Percentiles rank a stretch among this genome's conserved stretches.
phyloP scores from a whole-genome alignment of 2,113 vertebrate species.

The Melanocharis versteri region DNA sequence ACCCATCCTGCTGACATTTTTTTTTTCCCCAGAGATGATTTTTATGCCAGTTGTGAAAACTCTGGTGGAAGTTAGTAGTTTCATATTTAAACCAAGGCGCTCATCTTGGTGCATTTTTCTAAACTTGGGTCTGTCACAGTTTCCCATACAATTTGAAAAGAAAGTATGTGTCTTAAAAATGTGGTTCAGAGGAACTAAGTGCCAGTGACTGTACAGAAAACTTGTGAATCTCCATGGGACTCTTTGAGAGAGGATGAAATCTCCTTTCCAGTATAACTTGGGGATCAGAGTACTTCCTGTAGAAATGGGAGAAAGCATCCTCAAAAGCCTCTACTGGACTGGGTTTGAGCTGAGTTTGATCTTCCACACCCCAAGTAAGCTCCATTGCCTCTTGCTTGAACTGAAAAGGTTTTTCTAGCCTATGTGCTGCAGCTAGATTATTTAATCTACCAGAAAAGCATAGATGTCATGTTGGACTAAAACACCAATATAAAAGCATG shows the following conservation, averaged over 20 bases:
- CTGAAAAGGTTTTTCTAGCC: neutral
- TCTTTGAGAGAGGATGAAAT: neutral
- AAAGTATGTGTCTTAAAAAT: fast-evolving
- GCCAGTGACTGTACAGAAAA: neutral
- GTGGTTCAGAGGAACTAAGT: neutral
- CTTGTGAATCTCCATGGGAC: fast-evolving
- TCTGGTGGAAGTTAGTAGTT: neutral
- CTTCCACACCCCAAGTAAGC: neutral
- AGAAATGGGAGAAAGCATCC: neutral
- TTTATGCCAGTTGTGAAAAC: neutral
- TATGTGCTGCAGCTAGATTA: neutral
- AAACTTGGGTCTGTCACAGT: neutral
- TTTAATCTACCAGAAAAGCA: neutral
- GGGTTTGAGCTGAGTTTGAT: neutral
- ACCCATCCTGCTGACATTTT: neutral
- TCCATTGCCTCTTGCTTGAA: neutral
- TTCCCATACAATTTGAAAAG: neutral
- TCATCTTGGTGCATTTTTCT: neutral
- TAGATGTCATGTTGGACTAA: neutral
- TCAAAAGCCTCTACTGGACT: neutral
- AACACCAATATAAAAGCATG: neutral
- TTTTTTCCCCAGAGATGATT: neutral
- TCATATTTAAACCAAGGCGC: neutral
- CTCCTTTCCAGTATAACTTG: neutral
- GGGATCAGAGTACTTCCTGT: neutral